phyloP scores from a whole-genome alignment of 2,888 invertebrate genomes.

The Caenorhabditis drosophilae region DNA sequence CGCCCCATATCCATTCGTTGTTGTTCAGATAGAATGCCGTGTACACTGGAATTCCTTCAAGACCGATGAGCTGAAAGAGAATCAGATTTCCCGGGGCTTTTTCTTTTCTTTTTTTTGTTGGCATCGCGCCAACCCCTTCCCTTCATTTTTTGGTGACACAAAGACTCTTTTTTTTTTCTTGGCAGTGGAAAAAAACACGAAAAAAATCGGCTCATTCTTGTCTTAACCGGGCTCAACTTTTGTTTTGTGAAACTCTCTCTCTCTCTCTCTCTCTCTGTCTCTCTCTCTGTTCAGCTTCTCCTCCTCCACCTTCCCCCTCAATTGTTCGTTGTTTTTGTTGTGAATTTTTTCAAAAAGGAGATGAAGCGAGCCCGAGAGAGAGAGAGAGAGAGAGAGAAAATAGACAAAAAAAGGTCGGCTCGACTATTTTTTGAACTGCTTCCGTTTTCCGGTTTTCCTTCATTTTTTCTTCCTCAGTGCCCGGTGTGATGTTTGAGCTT shows the following conservation, averaged over 20 bases:
- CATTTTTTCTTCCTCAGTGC: no score
- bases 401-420: no score
- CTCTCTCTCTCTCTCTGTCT: no score
- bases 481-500: no score
- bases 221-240: not conserved
- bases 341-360: no score
- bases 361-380: no score
- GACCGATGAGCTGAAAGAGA: slow-evolving; percentile 81
- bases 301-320: not conserved
- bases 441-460: no score
- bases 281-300: not conserved
- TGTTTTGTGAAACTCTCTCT: not conserved
- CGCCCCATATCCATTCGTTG: slow-evolving; percentile 88
- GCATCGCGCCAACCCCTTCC: no score
- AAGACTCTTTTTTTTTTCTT: not conserved
- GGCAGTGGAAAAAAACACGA: not conserved
- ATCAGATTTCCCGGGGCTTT: not conserved
- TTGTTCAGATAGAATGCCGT: slow-evolving; percentile 95
- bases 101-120: not conserved
- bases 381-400: no score
- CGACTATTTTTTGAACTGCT: no score
- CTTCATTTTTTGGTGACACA: no score
- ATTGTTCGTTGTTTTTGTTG: no score
- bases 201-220: not conserved
- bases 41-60: slow-evolving; percentile 97